Evolutionary conservation across 2,888 invertebrate species (phyloP).

Genomic region (Cremastobaeus sp.): DNA sequence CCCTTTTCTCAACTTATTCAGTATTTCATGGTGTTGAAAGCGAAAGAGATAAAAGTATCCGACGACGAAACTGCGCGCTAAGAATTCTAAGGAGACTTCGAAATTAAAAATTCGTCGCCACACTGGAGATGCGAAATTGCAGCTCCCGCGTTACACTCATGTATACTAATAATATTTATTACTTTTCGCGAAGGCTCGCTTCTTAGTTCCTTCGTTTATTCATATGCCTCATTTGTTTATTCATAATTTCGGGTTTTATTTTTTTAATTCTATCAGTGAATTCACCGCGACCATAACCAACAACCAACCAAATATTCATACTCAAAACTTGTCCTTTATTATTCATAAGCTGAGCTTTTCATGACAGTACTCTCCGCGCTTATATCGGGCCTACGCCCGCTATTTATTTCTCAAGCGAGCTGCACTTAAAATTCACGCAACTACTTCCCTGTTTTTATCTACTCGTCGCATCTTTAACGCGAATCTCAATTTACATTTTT

Average conservation of each 20-base stretch:
- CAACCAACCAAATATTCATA: constrained; percentile 68
- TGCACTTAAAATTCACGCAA: constrained; percentile 66
- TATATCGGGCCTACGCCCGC: constrained; percentile 65
- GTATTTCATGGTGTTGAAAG: constrained; percentile 59
- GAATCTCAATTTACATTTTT: constrained; percentile 63
- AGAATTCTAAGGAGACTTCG: constrained; percentile 62
- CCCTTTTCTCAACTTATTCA: constrained; percentile 58
- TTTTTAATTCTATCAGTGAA: constrained; percentile 39
- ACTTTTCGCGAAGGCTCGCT: no score
- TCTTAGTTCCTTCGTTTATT: no score
- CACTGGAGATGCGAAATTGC: constrained; percentile 61
- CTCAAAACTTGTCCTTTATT: constrained; percentile 70
- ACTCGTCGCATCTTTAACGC: constrained; percentile 65
- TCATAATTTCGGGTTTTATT: neutral
- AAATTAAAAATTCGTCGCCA: constrained; percentile 62
- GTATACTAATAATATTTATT: no score
- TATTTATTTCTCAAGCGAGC: constrained; percentile 64
- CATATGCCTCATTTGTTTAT: neutral
- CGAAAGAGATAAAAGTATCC: constrained; percentile 60
- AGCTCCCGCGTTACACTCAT: constrained; percentile 59
- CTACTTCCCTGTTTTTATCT: constrained; percentile 66
- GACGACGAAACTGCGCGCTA: constrained; percentile 38
- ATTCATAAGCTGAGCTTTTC: constrained; percentile 70
- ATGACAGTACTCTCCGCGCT: constrained; percentile 66
- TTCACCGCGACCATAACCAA: constrained; percentile 35